phyloP scores from a whole-genome alignment of 2,888 invertebrate genomes.

The Proisotoma minuta region DNA sequence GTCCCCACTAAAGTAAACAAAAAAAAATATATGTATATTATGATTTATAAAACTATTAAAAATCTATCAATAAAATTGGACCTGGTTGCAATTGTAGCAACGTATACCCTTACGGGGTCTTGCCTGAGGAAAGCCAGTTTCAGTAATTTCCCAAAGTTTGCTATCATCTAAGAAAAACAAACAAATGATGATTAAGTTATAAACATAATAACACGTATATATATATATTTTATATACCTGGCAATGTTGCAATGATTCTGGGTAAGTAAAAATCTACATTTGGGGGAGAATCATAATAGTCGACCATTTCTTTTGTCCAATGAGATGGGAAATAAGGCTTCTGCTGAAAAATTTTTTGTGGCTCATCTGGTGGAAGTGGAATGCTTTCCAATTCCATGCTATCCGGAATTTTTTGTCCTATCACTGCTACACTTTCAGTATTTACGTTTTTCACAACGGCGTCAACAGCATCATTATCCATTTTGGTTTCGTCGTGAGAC shows the following conservation, averaged over 20 bases:
- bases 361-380: no score
- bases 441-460: no score
- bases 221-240: background rate
- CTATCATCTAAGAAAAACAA: background rate
- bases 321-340: background rate
- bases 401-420: no score
- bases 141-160: background rate
- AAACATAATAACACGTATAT: background rate
- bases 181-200: background rate
- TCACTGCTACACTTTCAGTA: no score
- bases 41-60: no score
- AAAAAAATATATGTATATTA: no score
- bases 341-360: no score
- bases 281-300: background rate
- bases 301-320: background rate
- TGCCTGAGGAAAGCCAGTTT: background rate
- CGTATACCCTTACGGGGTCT: background rate
- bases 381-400: no score
- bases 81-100: background rate
- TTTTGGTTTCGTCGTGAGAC: no score
- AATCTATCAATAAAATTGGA: no score
- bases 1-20: no score
- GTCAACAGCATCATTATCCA: no score
- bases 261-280: background rate
- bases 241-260: background rate